Evolutionary conservation across 2,888 invertebrate genomes (phyloP).

Genomic region (Microplitis manilae): DNA sequence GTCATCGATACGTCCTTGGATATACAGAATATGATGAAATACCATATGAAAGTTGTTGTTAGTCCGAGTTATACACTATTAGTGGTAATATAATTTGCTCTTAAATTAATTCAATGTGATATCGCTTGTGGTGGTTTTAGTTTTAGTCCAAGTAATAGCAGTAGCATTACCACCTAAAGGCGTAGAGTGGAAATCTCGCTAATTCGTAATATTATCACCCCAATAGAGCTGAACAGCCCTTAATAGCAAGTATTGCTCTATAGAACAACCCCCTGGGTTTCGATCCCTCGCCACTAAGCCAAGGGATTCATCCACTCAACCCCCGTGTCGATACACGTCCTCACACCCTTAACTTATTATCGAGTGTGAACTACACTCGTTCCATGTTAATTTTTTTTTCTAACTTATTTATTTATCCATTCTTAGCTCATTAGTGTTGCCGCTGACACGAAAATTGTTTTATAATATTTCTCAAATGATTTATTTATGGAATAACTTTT

Average conservation of each 20-base stretch:
- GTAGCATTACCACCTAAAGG: conserved; percentile 36
- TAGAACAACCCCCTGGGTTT: conserved; percentile 56
- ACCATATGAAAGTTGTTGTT: background rate
- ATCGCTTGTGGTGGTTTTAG: background rate
- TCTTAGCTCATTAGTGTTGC: background rate
- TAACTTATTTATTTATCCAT: background rate
- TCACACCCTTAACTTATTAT: conserved; percentile 48
- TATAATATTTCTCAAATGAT: background rate
- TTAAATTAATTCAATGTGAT: conserved; percentile 40
- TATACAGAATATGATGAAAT: background rate
- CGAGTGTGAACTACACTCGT: conserved; percentile 50
- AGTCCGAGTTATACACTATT: background rate
- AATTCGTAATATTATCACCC: conserved; percentile 70
- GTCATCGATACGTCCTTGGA: background rate
- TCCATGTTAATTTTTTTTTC: conserved; percentile 51
- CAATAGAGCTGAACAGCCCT: conserved; percentile 65
- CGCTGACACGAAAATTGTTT: background rate
- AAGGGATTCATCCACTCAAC: conserved; percentile 64
- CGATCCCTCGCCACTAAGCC: conserved; percentile 53
- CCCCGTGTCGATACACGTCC: conserved; percentile 43
- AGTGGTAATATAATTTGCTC: background rate
- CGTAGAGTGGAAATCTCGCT: conserved; percentile 66
- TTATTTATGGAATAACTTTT: background rate
- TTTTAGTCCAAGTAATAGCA: background rate
- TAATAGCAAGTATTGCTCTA: conserved; percentile 61